Conservation (phyloP, 1,140 invertebrate genomes). For the Argopecten irradians region DNA sequence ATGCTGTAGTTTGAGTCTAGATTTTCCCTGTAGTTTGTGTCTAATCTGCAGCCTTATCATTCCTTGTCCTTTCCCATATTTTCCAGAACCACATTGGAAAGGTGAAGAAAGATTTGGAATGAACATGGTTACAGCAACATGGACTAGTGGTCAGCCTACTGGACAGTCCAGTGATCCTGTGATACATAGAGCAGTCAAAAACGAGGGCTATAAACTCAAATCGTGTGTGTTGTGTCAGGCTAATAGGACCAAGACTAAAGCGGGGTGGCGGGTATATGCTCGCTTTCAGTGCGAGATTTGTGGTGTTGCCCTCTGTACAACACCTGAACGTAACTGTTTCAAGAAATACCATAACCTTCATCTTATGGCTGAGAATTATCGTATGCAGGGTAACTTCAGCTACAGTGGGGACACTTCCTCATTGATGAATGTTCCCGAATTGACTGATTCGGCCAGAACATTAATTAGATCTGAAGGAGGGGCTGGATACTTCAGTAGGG, state of each 20-base stretch:
- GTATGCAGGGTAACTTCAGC: not conserved
- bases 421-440: not conserved
- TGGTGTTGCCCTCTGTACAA: not conserved
- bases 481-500: not conserved
- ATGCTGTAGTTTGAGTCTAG: too few species aligned
- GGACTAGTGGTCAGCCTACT: not conserved
- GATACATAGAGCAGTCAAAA: not conserved
- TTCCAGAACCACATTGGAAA: not conserved
- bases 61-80: constrained; percentile 15
- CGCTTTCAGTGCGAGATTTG: not conserved
- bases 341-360: not conserved
- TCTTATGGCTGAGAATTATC: not conserved
- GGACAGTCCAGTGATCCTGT: not conserved
- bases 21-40: not conserved
- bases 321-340: not conserved
- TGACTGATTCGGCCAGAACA: not conserved
- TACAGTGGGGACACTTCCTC: not conserved
- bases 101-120: not conserved
- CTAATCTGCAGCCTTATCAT: not conserved
- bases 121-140: not conserved
- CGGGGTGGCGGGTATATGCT: not conserved
- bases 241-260: not conserved
- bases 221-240: not conserved
- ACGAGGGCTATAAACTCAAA: constrained; percentile 21
- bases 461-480: not conserved